Evolutionary conservation across 2,888 invertebrate genomes (phyloP).

Genomic region (Hemicrepidius hirtus): DNA sequence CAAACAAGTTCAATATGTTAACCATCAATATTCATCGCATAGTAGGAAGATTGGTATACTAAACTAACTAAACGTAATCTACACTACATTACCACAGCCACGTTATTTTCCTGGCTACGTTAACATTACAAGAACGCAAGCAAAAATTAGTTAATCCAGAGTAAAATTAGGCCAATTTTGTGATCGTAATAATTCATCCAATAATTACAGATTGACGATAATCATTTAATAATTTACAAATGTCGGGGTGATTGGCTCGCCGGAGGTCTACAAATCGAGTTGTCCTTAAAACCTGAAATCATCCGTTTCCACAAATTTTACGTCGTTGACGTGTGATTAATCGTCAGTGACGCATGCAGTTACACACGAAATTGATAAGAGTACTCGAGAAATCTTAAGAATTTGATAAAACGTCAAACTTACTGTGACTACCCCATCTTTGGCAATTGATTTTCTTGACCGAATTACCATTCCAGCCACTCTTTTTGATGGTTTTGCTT

Average conservation of each 20-base stretch:
- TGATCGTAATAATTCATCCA: too few relatives aligned
- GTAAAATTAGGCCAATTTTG: too few relatives aligned
- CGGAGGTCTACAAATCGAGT: background rate
- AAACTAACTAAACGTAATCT: too few relatives aligned
- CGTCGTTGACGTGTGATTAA: background rate
- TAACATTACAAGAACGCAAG: too few relatives aligned
- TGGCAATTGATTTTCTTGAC: conserved; percentile 89
- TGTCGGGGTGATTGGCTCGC: too few relatives aligned
- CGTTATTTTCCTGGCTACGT: too few relatives aligned
- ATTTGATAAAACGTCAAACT: conserved; percentile 64
- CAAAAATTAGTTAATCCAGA: too few relatives aligned
- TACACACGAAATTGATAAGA: conserved; percentile 14
- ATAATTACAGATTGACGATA: too few relatives aligned
- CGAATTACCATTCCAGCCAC: conserved; percentile 85
- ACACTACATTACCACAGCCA: too few relatives aligned
- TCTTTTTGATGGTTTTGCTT: conserved; percentile 87
- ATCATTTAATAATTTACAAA: too few relatives aligned
- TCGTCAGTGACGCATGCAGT: background rate
- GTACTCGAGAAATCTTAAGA: background rate
- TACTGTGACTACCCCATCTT: conserved; percentile 92
- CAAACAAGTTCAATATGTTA: background rate
- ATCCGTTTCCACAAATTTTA: background rate
- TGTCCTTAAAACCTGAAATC: background rate
- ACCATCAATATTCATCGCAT: too few relatives aligned
- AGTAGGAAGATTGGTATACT: too few relatives aligned